Base-by-base conservation (phyloP, 37 sponge, comb jelly and placozoan genomes). In the Geodia barretti region DNA sequence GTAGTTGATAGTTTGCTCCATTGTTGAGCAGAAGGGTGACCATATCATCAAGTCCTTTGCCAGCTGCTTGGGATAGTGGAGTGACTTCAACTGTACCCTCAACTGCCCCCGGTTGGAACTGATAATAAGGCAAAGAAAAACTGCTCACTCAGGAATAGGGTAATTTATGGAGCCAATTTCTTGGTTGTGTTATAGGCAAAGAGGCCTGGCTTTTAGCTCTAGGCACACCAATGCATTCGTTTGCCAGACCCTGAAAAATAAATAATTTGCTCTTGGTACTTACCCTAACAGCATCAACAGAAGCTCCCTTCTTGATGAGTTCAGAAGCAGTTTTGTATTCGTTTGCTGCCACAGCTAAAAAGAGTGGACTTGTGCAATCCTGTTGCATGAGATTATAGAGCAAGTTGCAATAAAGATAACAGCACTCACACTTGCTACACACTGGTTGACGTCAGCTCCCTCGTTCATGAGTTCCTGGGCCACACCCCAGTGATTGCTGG, bases 311-410 rank as follows among this genome's bases (percentile, higher is more conserved):
- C 64, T 62, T 5, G 24, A 62, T 62, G 3, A 62, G 64, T 28
- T 28, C 4, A 28, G 24, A 28, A 3, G 26, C 64, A n/a, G 26
- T 62, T 28, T 62, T 28, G 26, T 62, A 62, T 28, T n/a, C 64
- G 26, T 62, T 5, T 28, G 24, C 26, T 62, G 64, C 24, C 24
- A 62, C 64, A 28, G 64, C 64, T 62, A 28, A n/a, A 62, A 28
- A n/a, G 4, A 62, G 64, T 5, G 64, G 26, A 28, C 26, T 62
- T 62, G 64, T 62, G 64, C 64, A n/a, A 62, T 62, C 64, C 64
- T 62, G 19, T n/a, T 28, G 9, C 3, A 62, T 9, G n/a, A n/a
- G n/a, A n/a, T n/a, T n/a, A n/a, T n/a, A n/a, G n/a, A n/a, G n/a
- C n/a, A n/a, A n/a, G n/a, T n/a, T n/a, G n/a, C n/a, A n/a, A n/a